Base-by-base conservation (phyloP, 2,888 invertebrate genomes). In the Proisotoma minuta region DNA sequence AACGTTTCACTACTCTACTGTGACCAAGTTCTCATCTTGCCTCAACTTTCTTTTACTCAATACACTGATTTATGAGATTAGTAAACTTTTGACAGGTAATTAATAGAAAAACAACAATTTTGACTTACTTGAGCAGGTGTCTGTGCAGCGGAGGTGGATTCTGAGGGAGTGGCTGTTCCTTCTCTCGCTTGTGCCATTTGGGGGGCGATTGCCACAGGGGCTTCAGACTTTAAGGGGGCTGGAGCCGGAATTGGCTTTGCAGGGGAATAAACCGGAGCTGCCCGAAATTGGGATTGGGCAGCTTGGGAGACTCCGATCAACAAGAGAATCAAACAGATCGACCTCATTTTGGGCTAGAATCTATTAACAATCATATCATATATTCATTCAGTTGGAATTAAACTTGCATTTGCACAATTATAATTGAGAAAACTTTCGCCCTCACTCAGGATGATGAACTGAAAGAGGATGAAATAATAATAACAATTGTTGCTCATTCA, bases 251-350 rank as follows among this genome's bases (percentile, higher is more conserved):
- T 56, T 1, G 57, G 18, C 24, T 57, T 59, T 2, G 53, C 56
- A 39, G 40, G 28, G n/a, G 68, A 65, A 57, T 70, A 70, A 22
- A 70, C 70, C 3, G 70, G 70, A 18, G 64, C 56, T n/a, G n/a
- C n/a, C n/a, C n/a, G n/a, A n/a, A n/a, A n/a, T 8, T 58, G 53
- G 26, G 57, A 63, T 39, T 64, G 62, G 24, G 59, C 53, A 12
- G 65, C 68, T 18, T 51, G 39, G 54, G 53, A 59, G 57, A 65
- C 1, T 5, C 66, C 70, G 50, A 65, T 23, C 24, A 66, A 28
- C 18, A 63, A 39, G 12, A 60, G 23, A 4, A 66, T 10, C 26
- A 70, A 28, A 15, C 52, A 59, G 20, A 28, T 34, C 43, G 62
- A 43, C 57, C 51, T 62, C 69, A 66, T 69, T 50, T 54, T n/a